Conservation (phyloP, 2,113 vertebrate genomes). For the Cettia cetti region DNA sequence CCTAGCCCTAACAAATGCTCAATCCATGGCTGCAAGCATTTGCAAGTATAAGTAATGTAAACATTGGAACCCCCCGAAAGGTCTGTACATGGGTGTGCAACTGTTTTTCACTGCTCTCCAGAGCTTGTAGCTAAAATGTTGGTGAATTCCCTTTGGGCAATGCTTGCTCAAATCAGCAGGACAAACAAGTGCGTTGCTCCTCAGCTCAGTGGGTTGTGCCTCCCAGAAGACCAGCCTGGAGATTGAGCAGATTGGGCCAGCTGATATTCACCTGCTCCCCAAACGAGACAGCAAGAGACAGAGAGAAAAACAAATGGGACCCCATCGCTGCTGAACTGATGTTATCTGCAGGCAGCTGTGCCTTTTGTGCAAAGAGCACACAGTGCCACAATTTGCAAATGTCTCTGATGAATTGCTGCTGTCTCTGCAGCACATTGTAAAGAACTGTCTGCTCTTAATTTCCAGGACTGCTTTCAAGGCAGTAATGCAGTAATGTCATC, state of each 20-base stretch:
- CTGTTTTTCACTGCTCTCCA: neutral
- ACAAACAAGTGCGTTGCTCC: neutral
- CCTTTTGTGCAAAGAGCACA: slow-evolving; percentile 49
- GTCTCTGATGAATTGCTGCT: slow-evolving; percentile 55
- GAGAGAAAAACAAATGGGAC: slow-evolving; percentile 52
- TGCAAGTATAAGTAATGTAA: neutral
- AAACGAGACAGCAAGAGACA: slow-evolving; percentile 21
- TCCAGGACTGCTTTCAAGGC: slow-evolving; percentile 8
- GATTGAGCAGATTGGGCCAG: slow-evolving; percentile 44
- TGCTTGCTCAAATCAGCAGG: neutral
- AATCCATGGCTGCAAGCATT: neutral
- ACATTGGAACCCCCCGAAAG: neutral
- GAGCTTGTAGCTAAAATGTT: neutral
- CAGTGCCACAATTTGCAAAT: slow-evolving; percentile 62
- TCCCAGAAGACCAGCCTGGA: neutral
- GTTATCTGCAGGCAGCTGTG: slow-evolving; percentile 66
- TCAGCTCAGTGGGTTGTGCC: neutral
- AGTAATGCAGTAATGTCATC: slow-evolving; percentile 10
- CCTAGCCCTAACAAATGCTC: neutral
- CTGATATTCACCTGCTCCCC: slow-evolving; percentile 61
- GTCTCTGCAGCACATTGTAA: neutral
- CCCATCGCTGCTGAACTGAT: slow-evolving; percentile 35
- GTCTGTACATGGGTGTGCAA: neutral
- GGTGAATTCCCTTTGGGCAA: neutral
- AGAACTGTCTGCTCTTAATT: slow-evolving; percentile 47